phyloP scores from a whole-genome alignment of 2,888 invertebrate genomes.

The Eristalis pertinax region DNA sequence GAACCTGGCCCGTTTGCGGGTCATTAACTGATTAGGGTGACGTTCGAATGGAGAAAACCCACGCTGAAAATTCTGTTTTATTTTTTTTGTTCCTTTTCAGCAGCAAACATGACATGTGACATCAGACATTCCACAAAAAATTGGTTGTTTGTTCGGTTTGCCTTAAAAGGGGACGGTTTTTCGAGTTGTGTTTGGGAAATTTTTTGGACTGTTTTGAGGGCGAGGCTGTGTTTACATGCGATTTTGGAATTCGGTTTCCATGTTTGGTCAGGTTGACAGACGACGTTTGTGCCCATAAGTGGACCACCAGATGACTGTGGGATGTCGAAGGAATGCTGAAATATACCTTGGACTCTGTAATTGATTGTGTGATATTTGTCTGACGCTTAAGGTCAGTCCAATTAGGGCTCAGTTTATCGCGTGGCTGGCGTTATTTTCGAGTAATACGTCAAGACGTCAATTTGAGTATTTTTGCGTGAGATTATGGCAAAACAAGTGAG shows the following conservation, averaged over 20 bases:
- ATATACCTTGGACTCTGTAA: neutral
- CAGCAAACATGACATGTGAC: neutral
- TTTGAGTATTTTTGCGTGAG: neutral
- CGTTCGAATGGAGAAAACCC: constrained; percentile 37
- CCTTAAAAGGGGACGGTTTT: neutral
- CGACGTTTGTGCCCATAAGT: neutral
- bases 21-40: constrained; percentile 66
- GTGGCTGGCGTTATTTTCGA: neutral
- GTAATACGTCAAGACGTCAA: neutral
- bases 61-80: neutral
- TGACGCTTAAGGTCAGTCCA: neutral
- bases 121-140: neutral
- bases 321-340: neutral
- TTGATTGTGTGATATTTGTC: no score
- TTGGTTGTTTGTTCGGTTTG: neutral
- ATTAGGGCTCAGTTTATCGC: neutral
- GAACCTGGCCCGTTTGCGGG: constrained; percentile 39
- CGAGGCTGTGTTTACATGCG: neutral
- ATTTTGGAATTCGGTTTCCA: neutral
- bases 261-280: neutral
- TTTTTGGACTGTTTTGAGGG: neutral
- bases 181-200: neutral
- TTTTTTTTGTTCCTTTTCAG: neutral
- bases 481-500: neutral
- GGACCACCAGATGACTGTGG: neutral